phyloP scores from a whole-genome alignment of 2,113 vertebrate genomes.

The Cryptomyrus ogoouensis region DNA sequence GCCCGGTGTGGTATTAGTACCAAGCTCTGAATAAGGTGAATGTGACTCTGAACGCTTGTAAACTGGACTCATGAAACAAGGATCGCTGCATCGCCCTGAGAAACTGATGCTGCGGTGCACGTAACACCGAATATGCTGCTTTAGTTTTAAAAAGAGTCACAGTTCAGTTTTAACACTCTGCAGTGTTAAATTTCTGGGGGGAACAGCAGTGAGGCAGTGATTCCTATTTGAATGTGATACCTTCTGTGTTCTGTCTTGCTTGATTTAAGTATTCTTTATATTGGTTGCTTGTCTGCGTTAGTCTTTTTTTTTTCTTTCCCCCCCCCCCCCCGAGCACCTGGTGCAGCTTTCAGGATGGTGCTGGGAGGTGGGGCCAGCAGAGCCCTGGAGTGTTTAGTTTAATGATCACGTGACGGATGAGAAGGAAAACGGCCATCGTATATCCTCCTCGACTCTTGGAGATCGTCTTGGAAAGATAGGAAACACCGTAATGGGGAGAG shows the following conservation, averaged over 20 bases:
- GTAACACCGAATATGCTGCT: constrained; percentile 48
- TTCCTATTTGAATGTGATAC: not conserved
- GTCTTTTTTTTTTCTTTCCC: no score
- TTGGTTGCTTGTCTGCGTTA: no score
- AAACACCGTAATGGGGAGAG: not conserved
- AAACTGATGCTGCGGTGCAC: constrained; percentile 22
- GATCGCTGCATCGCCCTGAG: not conserved
- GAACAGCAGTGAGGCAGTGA: not conserved
- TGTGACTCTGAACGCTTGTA: not conserved
- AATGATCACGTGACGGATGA: not conserved
- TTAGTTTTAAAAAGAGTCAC: constrained; percentile 49
- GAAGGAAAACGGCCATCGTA: not conserved
- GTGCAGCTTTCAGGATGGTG: not conserved
- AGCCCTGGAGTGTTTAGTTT: not conserved
- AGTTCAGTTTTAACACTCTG: constrained; percentile 31
- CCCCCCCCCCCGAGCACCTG: not conserved
- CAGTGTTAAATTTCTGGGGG: not conserved
- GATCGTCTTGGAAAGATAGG: not conserved
- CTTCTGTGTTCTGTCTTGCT: not conserved
- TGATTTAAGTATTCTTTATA: not conserved
- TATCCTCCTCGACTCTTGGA: not conserved
- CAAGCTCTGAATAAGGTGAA: not conserved
- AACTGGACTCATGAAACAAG: not conserved
- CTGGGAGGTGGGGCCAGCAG: not conserved
- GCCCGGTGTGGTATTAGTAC: not conserved